phyloP scores from a whole-genome alignment of 2,888 invertebrate species.

The Nezara viridula region DNA sequence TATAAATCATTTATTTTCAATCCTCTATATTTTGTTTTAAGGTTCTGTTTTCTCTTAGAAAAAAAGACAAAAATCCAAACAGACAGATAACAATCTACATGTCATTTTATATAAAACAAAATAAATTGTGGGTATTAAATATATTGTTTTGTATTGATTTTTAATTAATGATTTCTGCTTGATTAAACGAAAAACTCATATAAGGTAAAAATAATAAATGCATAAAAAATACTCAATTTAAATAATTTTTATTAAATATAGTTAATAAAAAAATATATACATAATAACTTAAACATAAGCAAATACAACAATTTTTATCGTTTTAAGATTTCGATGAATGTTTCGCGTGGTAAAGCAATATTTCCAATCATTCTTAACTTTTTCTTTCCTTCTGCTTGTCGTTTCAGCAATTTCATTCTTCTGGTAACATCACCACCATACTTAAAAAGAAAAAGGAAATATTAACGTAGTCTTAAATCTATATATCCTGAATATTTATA shows the following conservation, averaged over 20 bases:
- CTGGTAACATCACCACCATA: constrained; percentile 94
- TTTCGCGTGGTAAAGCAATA: constrained; percentile 91
- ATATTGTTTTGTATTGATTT: background rate
- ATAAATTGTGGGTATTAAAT: no score
- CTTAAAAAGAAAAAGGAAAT: constrained; percentile 71
- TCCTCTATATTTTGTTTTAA: no score
- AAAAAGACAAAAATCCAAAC: no score
- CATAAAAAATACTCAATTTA: background rate
- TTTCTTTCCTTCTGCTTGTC: constrained; percentile 95
- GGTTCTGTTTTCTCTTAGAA: no score
- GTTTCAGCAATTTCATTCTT: constrained; percentile 87
- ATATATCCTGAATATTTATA: background rate
- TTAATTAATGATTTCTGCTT: no score
- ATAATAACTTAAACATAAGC: background rate
- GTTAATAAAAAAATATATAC: background rate
- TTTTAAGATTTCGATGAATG: constrained; percentile 92
- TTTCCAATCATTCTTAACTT: constrained; percentile 93
- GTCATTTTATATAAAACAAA: no score
- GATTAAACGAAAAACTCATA: no score
- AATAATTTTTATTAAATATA: background rate
- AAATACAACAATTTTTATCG: constrained; percentile 70
- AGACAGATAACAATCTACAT: no score
- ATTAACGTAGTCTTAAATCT: background rate
- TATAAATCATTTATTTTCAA: no score
- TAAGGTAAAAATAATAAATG: background rate